Evolutionary conservation across 2,113 vertebrate species (phyloP), one percentile per base, ranked within the genome.

Genomic region (Paedocypris sp.): DNA sequence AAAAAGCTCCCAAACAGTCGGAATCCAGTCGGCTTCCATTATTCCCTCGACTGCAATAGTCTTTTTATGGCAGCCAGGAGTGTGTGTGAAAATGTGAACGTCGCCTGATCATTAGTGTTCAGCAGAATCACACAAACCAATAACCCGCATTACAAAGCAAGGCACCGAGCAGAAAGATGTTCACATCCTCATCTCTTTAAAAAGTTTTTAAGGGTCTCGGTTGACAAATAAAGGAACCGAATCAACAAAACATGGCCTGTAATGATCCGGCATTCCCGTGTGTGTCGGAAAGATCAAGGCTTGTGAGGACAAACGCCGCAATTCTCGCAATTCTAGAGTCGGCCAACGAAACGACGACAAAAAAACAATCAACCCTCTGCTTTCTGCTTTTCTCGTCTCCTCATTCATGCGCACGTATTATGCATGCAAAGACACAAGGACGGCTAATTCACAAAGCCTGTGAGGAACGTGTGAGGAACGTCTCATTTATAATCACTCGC

Each of bases 21-120:
- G 19, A 23, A 18, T 16, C 39, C 47, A 18, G 26, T 5, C 11
- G 33, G 23, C n/a, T 26, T 63, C 12, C 29, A 38, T 39, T 60
- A 25, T 43, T 53, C 41, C 32, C 41, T 11, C 5, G 18, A 28
- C 19, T 54, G 47, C 50, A 42, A 31, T 54, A 26, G 46, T 51
- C 16, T 39, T 32, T n/a, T 60, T 54, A 67, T 64, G 56, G 60
- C 48, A 16, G 60, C 43, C 36, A 52, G 42, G 6, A 32, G 64
- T 29, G 47, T 53, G 26, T 43, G 45, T 53, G 19, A 25, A 26
- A 35, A 25, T 25, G 36, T 60, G 46, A 64, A 51, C 60, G 51
- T 41, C 29, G 25, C 31, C 12, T 42, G 26, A 15, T 41, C 64
- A 70, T 57, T 58, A 53, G 39, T n/a, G 50, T 32, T 47, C 25